These are phyloP conservation scores for Lates calcarifer DNA, from an alignment of 2,113 vertebrate species.

Conservation along the genomic window DNA sequence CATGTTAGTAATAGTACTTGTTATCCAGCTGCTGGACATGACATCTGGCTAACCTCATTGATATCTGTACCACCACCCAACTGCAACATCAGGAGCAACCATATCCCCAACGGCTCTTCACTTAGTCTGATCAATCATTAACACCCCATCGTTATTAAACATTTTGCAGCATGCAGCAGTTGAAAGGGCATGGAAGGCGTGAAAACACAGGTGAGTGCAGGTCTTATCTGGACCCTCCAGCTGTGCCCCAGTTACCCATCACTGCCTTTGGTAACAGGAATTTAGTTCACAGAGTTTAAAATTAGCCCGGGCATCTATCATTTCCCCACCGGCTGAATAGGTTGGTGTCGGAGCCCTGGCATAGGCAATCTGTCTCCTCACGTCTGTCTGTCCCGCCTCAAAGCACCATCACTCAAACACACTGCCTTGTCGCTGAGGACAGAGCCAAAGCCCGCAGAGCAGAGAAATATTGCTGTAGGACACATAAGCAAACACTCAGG, in stretches of 20 bases:
- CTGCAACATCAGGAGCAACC: background rate
- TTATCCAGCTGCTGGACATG: slow-evolving; percentile 14
- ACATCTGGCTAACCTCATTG: background rate
- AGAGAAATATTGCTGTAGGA: slow-evolving; percentile 55
- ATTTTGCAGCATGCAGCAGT: slow-evolving; percentile 4
- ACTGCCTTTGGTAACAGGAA: slow-evolving; percentile 65
- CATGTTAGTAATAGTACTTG: background rate
- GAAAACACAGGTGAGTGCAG: slow-evolving; percentile 63
- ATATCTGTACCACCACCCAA: slow-evolving; percentile 15
- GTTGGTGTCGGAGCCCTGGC: slow-evolving; percentile 68
- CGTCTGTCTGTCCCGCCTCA: slow-evolving; percentile 67
- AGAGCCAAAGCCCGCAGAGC: slow-evolving; percentile 43
- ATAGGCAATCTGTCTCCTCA: slow-evolving; percentile 75
- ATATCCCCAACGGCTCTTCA: background rate
- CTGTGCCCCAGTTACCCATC: slow-evolving; percentile 77
- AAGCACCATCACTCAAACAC: slow-evolving; percentile 77
- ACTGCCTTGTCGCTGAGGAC: slow-evolving; percentile 64
- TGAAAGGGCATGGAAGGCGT: slow-evolving; percentile 25
- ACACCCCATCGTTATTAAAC: slow-evolving; percentile 16
- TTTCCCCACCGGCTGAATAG: slow-evolving; percentile 75
- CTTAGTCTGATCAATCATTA: slow-evolving; percentile 20
- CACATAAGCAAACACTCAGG: slow-evolving; percentile 58
- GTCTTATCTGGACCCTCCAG: slow-evolving; percentile 76
- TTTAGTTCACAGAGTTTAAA: slow-evolving; percentile 84
- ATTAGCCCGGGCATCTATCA: slow-evolving; percentile 84